These are phyloP conservation scores for Eupithecia dodoneata DNA, from an alignment of 2,888 invertebrate species.

Conservation along the genomic window DNA sequence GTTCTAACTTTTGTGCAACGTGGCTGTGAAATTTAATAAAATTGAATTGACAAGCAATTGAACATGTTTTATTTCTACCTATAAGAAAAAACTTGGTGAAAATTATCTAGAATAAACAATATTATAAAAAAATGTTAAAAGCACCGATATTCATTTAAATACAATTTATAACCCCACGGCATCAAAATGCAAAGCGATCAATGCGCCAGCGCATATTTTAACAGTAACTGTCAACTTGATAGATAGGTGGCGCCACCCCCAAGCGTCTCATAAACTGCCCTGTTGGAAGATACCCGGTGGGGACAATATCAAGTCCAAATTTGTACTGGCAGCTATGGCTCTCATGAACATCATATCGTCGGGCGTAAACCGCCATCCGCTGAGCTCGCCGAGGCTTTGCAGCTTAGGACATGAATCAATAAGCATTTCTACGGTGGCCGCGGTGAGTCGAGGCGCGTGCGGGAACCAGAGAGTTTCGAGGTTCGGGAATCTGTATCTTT, in stretches of 20 bases:
- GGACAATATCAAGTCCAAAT: slow-evolving; percentile 86
- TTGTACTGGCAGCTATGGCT: slow-evolving; percentile 86
- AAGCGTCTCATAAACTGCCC: slow-evolving; percentile 50
- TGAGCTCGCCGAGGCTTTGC: slow-evolving; percentile 86
- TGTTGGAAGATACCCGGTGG: slow-evolving; percentile 84
- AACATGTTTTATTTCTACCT: slow-evolving; percentile 37
- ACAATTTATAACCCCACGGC: slow-evolving; percentile 1
- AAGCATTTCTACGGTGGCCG: slow-evolving; percentile 85
- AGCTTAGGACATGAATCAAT: slow-evolving; percentile 88
- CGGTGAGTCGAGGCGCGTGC: slow-evolving; percentile 86
- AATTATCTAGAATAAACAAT: slow-evolving; percentile 3
- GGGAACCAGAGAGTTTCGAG: slow-evolving; percentile 89
- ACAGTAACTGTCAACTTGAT: slow-evolving; percentile 5
- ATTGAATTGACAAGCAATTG: slow-evolving; percentile 40
- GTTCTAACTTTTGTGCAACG: slow-evolving; percentile 8
- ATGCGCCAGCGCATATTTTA: slow-evolving; percentile 9
- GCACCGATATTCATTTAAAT: slow-evolving; percentile 8
- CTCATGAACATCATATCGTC: slow-evolving; percentile 88
- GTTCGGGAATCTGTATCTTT: slow-evolving; percentile 85
- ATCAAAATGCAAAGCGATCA: not conserved
- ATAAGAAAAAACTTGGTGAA: not conserved
- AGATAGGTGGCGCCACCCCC: not conserved
- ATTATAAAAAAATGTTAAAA: slow-evolving; percentile 18
- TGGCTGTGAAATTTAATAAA: slow-evolving; percentile 43
- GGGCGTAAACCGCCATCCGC: slow-evolving; percentile 87